Evolutionary conservation across 2,797 vertebrate genomes (phyloP).

Genomic region (Cynopterus sphinx): DNA sequence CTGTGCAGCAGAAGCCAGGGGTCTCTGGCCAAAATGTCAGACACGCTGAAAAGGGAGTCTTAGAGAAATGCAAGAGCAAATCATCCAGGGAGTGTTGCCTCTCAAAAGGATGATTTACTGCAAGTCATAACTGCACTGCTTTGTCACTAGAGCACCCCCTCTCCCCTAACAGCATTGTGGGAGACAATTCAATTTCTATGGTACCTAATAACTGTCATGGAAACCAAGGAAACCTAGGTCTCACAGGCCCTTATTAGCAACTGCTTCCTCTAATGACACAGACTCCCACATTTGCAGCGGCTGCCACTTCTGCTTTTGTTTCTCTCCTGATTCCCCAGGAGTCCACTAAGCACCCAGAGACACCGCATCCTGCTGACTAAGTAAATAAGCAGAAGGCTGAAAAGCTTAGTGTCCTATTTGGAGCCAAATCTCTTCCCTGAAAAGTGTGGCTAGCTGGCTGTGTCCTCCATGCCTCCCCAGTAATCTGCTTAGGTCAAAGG

Average conservation of each 20-base stretch:
- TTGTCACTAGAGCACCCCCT: constrained; percentile 74
- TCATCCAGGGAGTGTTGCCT: constrained; percentile 72
- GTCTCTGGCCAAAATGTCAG: constrained; percentile 70
- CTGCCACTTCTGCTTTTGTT: constrained; percentile 79
- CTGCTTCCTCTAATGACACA: constrained; percentile 77
- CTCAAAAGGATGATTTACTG: constrained; percentile 70
- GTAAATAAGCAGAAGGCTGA: constrained; percentile 89
- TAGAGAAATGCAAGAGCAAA: constrained; percentile 63
- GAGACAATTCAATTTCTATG: constrained; percentile 85
- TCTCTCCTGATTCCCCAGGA: constrained; percentile 74
- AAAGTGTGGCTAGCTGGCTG: constrained; percentile 80
- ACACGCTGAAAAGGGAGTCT: constrained; percentile 44
- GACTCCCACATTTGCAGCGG: constrained; percentile 81
- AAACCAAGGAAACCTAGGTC: constrained; percentile 86
- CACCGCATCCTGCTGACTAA: constrained; percentile 81
- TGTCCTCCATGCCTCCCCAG: constrained; percentile 82
- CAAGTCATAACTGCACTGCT: constrained; percentile 77
- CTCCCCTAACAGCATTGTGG: constrained; percentile 80
- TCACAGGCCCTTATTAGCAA: constrained; percentile 84
- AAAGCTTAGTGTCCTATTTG: constrained; percentile 93
- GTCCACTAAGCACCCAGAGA: constrained; percentile 78
- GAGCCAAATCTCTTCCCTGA: constrained; percentile 91
- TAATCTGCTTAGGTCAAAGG: constrained; percentile 94
- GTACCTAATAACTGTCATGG: constrained; percentile 89
- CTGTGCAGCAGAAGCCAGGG: constrained; percentile 57